Conservation (phyloP, 2,888 invertebrate genomes). For the Pristionchus arcanus region DNA sequence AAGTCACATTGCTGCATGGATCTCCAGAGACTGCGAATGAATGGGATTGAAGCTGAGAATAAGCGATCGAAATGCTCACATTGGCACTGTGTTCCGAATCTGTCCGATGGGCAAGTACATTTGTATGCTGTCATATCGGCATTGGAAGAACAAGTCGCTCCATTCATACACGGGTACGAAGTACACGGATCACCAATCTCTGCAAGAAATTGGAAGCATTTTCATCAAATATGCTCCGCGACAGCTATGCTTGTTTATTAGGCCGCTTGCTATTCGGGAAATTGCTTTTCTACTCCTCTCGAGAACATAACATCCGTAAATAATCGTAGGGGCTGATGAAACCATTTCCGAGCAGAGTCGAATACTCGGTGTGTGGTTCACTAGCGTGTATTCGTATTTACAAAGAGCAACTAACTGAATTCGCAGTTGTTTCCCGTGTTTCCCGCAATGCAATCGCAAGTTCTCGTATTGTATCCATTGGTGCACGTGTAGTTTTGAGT, state of each 20-base stretch:
- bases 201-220: not conserved
- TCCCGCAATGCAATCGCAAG: not conserved
- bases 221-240: too few species aligned
- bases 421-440: conserved; percentile 16
- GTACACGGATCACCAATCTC: conserved; percentile 7
- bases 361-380: not conserved
- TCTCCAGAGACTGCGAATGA: not conserved
- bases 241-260: too few species aligned
- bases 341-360: not conserved
- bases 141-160: not conserved
- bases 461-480: conserved; percentile 29
- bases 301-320: too few species aligned
- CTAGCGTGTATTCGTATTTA: not conserved
- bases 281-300: too few species aligned
- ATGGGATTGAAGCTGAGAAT: not conserved
- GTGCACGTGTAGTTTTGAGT: conserved; percentile 22
- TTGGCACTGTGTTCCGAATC: conserved; percentile 29
- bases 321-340: too few species aligned
- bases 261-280: too few species aligned
- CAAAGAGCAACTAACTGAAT: not conserved
- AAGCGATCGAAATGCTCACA: not conserved
- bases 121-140: not conserved
- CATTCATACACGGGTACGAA: conserved; percentile 15
- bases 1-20: not conserved
- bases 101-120: not conserved